phyloP scores from a whole-genome alignment of 1,140 invertebrate species.

The Idris sp. region DNA sequence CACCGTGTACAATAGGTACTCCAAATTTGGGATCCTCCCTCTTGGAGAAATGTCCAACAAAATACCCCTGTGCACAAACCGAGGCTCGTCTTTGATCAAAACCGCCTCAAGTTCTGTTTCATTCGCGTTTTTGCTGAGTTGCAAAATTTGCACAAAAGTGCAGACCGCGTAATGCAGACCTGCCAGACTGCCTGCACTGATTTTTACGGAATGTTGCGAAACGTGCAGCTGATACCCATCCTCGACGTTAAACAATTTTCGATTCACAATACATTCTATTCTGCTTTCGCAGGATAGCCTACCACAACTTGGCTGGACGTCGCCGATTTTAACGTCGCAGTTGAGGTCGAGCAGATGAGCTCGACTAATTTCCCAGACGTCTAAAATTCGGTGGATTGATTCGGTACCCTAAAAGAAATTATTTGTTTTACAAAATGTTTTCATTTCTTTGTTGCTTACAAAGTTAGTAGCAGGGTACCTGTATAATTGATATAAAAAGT shows the following conservation, averaged over 20 bases:
- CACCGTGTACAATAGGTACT: slow-evolving; percentile 81
- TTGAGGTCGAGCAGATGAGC: slow-evolving; percentile 76
- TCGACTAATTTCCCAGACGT: slow-evolving; percentile 79
- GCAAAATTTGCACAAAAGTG: slow-evolving; percentile 82
- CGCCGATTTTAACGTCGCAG: slow-evolving; percentile 77
- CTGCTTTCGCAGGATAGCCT: slow-evolving; percentile 69
- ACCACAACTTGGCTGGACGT: slow-evolving; percentile 77
- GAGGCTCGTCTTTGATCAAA: slow-evolving; percentile 82
- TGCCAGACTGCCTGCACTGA: slow-evolving; percentile 79
- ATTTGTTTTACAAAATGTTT: background rate
- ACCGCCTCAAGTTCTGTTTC: slow-evolving; percentile 73
- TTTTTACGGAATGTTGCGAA: slow-evolving; percentile 79
- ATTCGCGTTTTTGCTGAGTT: slow-evolving; percentile 74
- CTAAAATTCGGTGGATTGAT: slow-evolving; percentile 78
- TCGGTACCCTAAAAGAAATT: slow-evolving; percentile 67
- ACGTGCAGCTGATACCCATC: slow-evolving; percentile 78
- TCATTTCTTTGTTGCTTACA: background rate
- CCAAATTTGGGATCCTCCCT: slow-evolving; percentile 81
- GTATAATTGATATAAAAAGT: slow-evolving; percentile 78
- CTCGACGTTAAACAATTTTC: slow-evolving; percentile 73
- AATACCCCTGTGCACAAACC: slow-evolving; percentile 80
- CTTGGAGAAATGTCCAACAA: slow-evolving; percentile 82
- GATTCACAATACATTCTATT: slow-evolving; percentile 78
- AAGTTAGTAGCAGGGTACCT: slow-evolving; percentile 64
- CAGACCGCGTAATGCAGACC: slow-evolving; percentile 82